These are phyloP conservation scores for Otus sunia DNA, from an alignment of 2,113 vertebrate species.

Conservation along the genomic window DNA sequence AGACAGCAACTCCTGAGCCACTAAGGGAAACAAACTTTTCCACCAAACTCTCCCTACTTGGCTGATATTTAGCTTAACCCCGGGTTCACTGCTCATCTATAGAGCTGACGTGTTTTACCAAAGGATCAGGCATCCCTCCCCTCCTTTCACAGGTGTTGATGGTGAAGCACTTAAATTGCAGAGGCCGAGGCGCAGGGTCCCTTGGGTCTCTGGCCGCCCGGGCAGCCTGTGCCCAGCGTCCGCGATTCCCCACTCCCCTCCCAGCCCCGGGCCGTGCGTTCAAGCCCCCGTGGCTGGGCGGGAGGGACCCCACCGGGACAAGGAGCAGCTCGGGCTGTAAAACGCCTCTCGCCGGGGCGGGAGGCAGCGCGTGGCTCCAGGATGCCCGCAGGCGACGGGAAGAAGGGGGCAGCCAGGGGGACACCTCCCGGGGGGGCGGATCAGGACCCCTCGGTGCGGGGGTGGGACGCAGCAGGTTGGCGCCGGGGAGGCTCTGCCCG, in stretches of 20 bases:
- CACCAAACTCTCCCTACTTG: not conserved
- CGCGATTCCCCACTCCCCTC: rapidly evolving
- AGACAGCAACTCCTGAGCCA: not conserved
- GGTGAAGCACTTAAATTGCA: rapidly evolving
- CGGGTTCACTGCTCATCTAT: not conserved
- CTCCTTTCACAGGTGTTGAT: not conserved
- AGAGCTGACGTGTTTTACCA: not conserved
- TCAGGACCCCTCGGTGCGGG: not conserved
- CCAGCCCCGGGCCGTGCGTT: not conserved
- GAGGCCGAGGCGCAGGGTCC: not conserved
- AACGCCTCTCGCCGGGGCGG: not conserved
- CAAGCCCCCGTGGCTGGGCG: not conserved
- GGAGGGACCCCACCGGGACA: not conserved
- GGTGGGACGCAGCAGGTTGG: not conserved
- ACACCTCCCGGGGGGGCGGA: rapidly evolving
- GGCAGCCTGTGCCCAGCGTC: not conserved
- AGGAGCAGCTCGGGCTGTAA: not conserved
- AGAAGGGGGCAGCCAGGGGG: not conserved
- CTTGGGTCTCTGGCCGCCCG: not conserved
- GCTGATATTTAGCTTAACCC: not conserved
- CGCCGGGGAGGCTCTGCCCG: too few species aligned
- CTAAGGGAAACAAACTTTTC: not conserved
- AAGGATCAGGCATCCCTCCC: not conserved
- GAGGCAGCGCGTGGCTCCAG: not conserved
- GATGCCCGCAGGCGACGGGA: not conserved